Evolutionary conservation across 1,140 invertebrate genomes (phyloP).

Genomic region (Stratiolaelaps scimitus): DNA sequence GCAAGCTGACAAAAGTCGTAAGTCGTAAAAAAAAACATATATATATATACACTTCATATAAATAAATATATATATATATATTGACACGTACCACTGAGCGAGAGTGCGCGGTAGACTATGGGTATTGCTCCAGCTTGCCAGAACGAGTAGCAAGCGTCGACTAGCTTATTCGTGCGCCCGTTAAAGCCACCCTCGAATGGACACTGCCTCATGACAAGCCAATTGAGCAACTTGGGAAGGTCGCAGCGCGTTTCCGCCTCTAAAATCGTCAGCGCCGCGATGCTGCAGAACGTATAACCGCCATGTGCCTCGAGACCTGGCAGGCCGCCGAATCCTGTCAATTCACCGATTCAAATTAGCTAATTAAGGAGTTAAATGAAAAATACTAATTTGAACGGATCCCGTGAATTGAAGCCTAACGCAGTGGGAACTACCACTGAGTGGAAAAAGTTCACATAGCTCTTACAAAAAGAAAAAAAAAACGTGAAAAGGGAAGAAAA

Average conservation of each 20-base stretch:
- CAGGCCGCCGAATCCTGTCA: slow-evolving; percentile 72
- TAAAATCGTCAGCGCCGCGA: slow-evolving; percentile 80
- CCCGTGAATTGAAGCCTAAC: too few species aligned
- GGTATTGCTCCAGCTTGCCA: slow-evolving; percentile 91
- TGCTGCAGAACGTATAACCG: slow-evolving; percentile 91
- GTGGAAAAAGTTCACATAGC: too few species aligned
- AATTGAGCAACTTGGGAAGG: slow-evolving; percentile 54
- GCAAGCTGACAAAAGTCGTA: background rate
- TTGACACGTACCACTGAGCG: slow-evolving; percentile 41
- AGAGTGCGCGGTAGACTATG: slow-evolving; percentile 51
- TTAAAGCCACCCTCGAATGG: slow-evolving; percentile 45
- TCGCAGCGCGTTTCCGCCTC: slow-evolving; percentile 65
- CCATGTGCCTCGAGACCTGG: slow-evolving; percentile 96
- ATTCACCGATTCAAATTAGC: slow-evolving; percentile 25
- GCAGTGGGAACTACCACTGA: too few species aligned
- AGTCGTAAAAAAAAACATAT: background rate
- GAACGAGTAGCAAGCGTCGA: slow-evolving; percentile 97
- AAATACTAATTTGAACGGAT: background rate
- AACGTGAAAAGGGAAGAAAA: too few species aligned
- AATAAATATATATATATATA: background rate
- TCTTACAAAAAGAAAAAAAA: too few species aligned
- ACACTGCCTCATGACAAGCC: slow-evolving; percentile 43
- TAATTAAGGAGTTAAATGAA: background rate
- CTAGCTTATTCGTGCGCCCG: slow-evolving; percentile 91
- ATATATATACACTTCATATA: background rate